phyloP scores from a whole-genome alignment of 2,113 vertebrate genomes.

The Lucifuga dentata region DNA sequence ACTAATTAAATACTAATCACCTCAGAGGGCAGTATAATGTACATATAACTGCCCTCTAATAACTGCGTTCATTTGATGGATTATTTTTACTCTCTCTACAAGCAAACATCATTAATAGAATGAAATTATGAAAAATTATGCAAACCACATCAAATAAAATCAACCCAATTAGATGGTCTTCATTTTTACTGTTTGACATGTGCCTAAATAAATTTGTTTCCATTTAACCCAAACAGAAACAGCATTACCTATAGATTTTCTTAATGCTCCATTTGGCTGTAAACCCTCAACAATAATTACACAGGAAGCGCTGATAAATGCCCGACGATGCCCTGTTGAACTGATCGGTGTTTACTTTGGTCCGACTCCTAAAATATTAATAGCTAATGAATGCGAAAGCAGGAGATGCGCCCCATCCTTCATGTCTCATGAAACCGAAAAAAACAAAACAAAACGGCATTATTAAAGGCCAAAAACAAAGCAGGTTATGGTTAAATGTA shows the following conservation, averaged over 20 bases:
- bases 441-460: slow-evolving; percentile 8
- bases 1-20: too few relatives aligned
- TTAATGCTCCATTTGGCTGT: slow-evolving; percentile 68
- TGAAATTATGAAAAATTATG: too few relatives aligned
- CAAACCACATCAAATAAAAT: too few relatives aligned
- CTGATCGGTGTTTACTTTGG: slow-evolving; percentile 63
- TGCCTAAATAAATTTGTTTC: slow-evolving; percentile 26
- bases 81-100: slow-evolving; percentile 10
- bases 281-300: slow-evolving; percentile 53
- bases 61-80: slow-evolving; percentile 13
- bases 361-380: slow-evolving; percentile 66
- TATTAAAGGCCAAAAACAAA: slow-evolving; percentile 42
- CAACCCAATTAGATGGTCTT: background rate
- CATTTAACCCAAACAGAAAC: slow-evolving; percentile 49
- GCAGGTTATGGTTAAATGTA: slow-evolving; percentile 64
- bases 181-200: slow-evolving; percentile 34
- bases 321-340: slow-evolving; percentile 40
- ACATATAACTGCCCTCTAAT: too few relatives aligned
- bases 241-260: slow-evolving; percentile 51
- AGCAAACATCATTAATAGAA: slow-evolving; percentile 35
- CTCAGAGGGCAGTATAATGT: too few relatives aligned
- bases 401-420: slow-evolving; percentile 29
- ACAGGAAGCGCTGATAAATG: slow-evolving; percentile 60
- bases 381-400: slow-evolving; percentile 66
- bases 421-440: background rate